Evolutionary conservation across 2,888 invertebrate species (phyloP), one percentile per base, ranked within the genome.

Genomic region (Seira ritae): DNA sequence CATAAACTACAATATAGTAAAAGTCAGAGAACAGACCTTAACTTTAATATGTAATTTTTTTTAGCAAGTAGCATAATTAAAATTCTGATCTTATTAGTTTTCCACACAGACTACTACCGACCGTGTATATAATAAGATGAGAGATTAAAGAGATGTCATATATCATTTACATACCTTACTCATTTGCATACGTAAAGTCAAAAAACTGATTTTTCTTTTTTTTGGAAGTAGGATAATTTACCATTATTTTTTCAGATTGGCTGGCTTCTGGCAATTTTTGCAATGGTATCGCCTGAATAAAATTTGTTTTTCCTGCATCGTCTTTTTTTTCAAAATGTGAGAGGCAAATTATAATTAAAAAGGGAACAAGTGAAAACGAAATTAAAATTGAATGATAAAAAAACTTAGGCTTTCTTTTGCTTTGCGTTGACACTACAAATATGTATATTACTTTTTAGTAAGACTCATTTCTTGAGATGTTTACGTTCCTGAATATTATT

Each of bases 201-300:
- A 31, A 31, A 8, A 31, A 31, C 31, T 31, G 31, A 31, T 31
- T 31, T 31, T 31, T 31, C 8, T 69, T 31, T 31, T 8, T 80
- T 55, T 82, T 76, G 81, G 81, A 82, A 82, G 81, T 82, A 82
- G 81, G 81, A 82, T 82, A 82, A 82, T 82, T 82, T 82, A 82
- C 81, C 76, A 31, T 31, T 31, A 31, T 31, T 31, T 31, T 31
- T 31, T 31, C 8, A 72, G 76, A 76, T 82, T 82, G 76, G 71
- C 81, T 76, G 70, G 65, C 65, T 46, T 24, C 62, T 31, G 8
- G 31, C 31, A 31, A 4, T 31, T 31, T 31, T 31, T 31, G n/a
- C n/a, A 31, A 31, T 31, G 8, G 2, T 8, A 31, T 31, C 31
- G 31, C 31, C 31, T 31, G n/a, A n/a, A 31, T 31, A 31, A 4